These are phyloP conservation scores for Epinephelus lanceolatus DNA, from an alignment of 2,113 vertebrate species.

Conservation along the genomic window DNA sequence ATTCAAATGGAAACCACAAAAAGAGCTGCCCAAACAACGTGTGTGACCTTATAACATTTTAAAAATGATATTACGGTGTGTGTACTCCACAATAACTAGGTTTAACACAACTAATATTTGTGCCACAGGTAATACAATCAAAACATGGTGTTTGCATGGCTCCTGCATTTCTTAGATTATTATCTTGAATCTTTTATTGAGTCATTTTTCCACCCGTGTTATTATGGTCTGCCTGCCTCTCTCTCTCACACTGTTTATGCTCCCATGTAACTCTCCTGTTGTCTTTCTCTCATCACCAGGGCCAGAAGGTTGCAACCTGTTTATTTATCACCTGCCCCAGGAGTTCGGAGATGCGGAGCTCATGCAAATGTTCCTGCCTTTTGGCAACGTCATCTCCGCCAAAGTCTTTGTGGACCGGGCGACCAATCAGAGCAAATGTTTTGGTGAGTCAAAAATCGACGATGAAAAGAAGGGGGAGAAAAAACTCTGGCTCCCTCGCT, in stretches of 20 bases:
- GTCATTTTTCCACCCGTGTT: constrained; percentile 32
- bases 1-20: constrained; percentile 24
- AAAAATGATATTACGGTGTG: constrained; percentile 14
- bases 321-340: constrained; percentile 99
- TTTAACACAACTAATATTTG: constrained; percentile 28
- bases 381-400: constrained; percentile 98
- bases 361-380: constrained; percentile 98
- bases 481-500: constrained; percentile 17
- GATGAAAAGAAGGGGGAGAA: neutral
- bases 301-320: constrained; percentile 99
- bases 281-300: constrained; percentile 85
- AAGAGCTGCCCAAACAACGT: constrained; percentile 9
- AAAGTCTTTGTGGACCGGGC: constrained; percentile 99
- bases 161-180: constrained; percentile 11
- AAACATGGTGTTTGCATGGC: constrained; percentile 19
- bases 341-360: constrained; percentile 98
- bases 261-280: constrained; percentile 62
- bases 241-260: constrained; percentile 52
- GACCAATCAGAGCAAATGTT: constrained; percentile 99
- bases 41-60: constrained; percentile 16
- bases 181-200: constrained; percentile 39
- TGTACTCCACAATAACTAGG: constrained; percentile 1
- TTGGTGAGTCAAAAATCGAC: constrained; percentile 88
- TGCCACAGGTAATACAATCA: constrained; percentile 5
- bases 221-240: constrained; percentile 22